Base-by-base conservation (phyloP, 2,113 vertebrate genomes). In the Cettia cetti region DNA sequence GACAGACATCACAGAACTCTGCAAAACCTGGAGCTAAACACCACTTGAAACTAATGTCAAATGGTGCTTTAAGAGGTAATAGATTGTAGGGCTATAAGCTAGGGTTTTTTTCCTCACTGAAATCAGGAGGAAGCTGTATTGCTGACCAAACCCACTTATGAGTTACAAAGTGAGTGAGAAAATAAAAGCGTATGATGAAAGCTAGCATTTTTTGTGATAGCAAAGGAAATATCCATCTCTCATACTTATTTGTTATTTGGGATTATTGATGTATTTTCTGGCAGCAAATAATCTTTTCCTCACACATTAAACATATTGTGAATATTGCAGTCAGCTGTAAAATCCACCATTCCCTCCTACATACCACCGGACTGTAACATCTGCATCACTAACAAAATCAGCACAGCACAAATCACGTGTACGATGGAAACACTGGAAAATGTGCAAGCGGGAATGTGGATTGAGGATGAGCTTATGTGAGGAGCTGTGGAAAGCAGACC, bases 251-350 rank as follows among this genome's bases (percentile, higher is more conserved):
- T 93, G 65, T 90, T 92, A 89, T 80, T 94, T 2, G 8, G 49
- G 89, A 93, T 95, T 94, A 96, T 78, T 64, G 59, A 85, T 91
- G 53, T 77, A 75, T 94, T 94, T 93, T 92, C 89, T 94, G 80
- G 82, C 90, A 97, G 77, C 44, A 95, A 87, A 92, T 77, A 89
- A 94, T 79, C 87, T 91, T 81, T 81, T 89, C 83, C 76, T 92
- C 57, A 72, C 83, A 90, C 69, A 60, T 91, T 82, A 85, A 66
- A 82, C 82, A 57, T 91, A 83, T 57, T 91, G 92, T 78, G 82
- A 89, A 84, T 83, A 86, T 80, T 95, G 88, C 71, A 94, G 81
- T 82, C 88, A 89, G 92, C 83, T 92, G 64, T 80, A 95, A 96
- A 96, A 92, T 83, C 81, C 82, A 74, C 88, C 33, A 16, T 82